Conservation (phyloP, 2,113 vertebrate species). For the Actinemys pallida region DNA sequence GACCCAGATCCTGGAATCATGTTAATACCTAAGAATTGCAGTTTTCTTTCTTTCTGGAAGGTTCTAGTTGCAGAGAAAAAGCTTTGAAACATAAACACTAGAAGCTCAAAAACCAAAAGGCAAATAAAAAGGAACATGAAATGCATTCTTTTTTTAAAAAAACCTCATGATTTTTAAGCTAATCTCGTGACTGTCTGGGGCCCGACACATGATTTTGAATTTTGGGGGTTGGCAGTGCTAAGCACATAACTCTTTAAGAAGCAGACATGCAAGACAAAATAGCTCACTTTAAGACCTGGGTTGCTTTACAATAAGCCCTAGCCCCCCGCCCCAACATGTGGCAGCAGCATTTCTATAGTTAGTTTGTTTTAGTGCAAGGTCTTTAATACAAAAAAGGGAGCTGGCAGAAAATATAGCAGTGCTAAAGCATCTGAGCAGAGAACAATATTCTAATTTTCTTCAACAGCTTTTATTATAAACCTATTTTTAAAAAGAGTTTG, state of each 20-base stretch:
- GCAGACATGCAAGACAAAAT: background rate
- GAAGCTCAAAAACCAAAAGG: background rate
- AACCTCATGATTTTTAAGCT: no score
- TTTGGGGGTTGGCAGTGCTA: background rate
- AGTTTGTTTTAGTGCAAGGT: background rate
- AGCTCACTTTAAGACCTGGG: background rate
- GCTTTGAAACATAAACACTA: background rate
- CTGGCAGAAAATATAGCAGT: background rate
- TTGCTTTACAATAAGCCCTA: background rate
- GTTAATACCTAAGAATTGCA: background rate
- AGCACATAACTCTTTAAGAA: background rate
- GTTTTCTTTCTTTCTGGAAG: background rate
- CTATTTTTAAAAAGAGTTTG: conserved; percentile 58
- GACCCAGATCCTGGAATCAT: no score
- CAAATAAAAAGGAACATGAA: background rate
- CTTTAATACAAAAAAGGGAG: conserved; percentile 45
- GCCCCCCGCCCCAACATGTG: background rate
- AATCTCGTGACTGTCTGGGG: no score
- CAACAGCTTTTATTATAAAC: conserved; percentile 4
- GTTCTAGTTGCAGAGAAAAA: background rate
- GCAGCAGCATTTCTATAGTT: background rate
- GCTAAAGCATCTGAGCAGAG: conserved; percentile 59
- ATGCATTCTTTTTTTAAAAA: no score
- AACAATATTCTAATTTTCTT: conserved; percentile 69
- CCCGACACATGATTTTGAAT: fast-evolving